Percentiles rank a stretch among this genome's conserved stretches.
Conservation (phyloP, 1,140 invertebrate species). For the Liolophura sinensis region DNA sequence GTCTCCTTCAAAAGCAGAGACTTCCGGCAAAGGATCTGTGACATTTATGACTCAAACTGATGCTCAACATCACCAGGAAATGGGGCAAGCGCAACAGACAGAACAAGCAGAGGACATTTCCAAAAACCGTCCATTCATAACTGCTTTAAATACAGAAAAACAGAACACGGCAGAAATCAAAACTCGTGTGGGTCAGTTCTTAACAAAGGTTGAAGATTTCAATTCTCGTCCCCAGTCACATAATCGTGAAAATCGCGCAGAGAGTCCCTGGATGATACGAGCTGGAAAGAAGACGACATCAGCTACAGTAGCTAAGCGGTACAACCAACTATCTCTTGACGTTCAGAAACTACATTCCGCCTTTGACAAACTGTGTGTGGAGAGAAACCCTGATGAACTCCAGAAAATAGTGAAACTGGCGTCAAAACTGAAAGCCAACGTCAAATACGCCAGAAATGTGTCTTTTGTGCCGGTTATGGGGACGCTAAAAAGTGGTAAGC, state of each 20-base stretch:
- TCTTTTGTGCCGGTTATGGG: conserved; percentile 24
- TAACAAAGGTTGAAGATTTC: conserved; percentile 12
- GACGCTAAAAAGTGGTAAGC: conserved; percentile 8
- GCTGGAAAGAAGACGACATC: neutral
- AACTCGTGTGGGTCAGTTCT: conserved; percentile 5
- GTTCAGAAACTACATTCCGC: conserved; percentile 4
- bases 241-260: neutral
- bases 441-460: conserved; percentile 21
- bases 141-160: neutral
- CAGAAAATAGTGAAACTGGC: conserved; percentile 29
- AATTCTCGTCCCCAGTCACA: conserved; percentile 1
- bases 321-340: conserved; percentile 4
- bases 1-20: too few relatives aligned
- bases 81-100: neutral
- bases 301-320: conserved; percentile 10
- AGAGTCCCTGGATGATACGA: conserved; percentile 1
- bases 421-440: conserved; percentile 29
- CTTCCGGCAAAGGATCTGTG: neutral
- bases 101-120: neutral
- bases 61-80: neutral
- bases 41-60: conserved; percentile 3
- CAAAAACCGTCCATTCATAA: conserved; percentile 1
- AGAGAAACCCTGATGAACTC: conserved; percentile 26
- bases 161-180: too few relatives aligned
- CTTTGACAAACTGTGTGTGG: conserved; percentile 30